Percentiles rank a stretch among this genome's conserved stretches.
Evolutionary conservation across 2,113 vertebrate species (phyloP).

Genomic region (Nestor notabilis): DNA sequence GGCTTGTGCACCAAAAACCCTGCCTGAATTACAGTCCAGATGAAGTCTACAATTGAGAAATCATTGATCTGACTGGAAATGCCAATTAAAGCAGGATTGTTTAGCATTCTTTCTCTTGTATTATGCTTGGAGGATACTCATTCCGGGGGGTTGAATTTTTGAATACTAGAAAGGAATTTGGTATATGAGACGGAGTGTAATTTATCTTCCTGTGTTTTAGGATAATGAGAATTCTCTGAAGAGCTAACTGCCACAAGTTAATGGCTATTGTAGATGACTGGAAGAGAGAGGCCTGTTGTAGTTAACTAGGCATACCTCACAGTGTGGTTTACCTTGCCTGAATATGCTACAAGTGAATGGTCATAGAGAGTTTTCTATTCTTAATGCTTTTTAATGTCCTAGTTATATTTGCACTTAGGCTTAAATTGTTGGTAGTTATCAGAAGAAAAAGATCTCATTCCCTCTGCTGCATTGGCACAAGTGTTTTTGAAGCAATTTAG

Average conservation of each 20-base stretch:
- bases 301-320: not conserved
- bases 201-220: not conserved
- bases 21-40: not conserved
- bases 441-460: not conserved
- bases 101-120: not conserved
- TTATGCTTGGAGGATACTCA: not conserved
- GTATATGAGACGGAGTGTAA: not conserved
- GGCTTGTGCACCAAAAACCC: not conserved
- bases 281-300: not conserved
- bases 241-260: not conserved
- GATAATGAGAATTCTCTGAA: not conserved
- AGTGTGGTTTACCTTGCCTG: not conserved
- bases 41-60: not conserved
- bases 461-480: constrained; percentile 13
- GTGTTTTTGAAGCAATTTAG: not conserved
- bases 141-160: not conserved
- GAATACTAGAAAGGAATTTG: not conserved
- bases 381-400: not conserved
- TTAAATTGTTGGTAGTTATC: not conserved
- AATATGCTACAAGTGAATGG: not conserved
- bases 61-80: not conserved
- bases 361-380: not conserved
- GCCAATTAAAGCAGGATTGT: not conserved
- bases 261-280: not conserved
- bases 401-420: not conserved